These are phyloP conservation scores for Oithona nana DNA, from an alignment of 2,888 invertebrate genomes.

Conservation along the genomic window DNA sequence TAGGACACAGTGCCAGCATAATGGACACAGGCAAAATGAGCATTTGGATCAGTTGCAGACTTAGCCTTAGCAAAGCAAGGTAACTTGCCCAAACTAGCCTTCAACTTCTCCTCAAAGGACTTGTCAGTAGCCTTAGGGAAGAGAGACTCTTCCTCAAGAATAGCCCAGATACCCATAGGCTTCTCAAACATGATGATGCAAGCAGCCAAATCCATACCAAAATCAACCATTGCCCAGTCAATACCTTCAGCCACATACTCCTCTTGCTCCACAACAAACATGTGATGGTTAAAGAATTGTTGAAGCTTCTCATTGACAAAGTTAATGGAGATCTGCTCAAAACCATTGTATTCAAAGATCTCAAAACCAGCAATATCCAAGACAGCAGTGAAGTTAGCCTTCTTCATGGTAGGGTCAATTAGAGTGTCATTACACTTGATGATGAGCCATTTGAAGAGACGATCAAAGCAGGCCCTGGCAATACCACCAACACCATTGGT, in stretches of 20 bases:
- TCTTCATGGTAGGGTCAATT: conserved; percentile 82
- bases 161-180: conserved; percentile 99
- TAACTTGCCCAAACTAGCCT: conserved; percentile 96
- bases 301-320: conserved; percentile 95
- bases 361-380: conserved; percentile 99
- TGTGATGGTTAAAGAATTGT: conserved; percentile 96
- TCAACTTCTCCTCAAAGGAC: conserved; percentile 96
- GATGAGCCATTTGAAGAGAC: conserved; percentile 94
- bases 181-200: conserved; percentile 95
- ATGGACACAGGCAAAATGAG: conserved; percentile 96
- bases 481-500: conserved; percentile 83
- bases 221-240: conserved; percentile 53
- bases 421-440: conserved; percentile 98
- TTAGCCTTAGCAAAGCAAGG: conserved; percentile 89
- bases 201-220: conserved; percentile 47
- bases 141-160: conserved; percentile 99
- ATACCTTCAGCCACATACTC: conserved; percentile 87
- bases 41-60: conserved; percentile 86
- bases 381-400: conserved; percentile 98
- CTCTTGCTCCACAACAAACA: conserved; percentile 94
- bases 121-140: conserved; percentile 99
- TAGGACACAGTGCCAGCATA: conserved; percentile 98
- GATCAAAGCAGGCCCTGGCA: conserved; percentile 89
- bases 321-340: conserved; percentile 96
- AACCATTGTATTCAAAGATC: conserved; percentile 86